Evolutionary conservation across 2,113 vertebrate species (phyloP).

Genomic region (Onychostruthus taczanowskii): DNA sequence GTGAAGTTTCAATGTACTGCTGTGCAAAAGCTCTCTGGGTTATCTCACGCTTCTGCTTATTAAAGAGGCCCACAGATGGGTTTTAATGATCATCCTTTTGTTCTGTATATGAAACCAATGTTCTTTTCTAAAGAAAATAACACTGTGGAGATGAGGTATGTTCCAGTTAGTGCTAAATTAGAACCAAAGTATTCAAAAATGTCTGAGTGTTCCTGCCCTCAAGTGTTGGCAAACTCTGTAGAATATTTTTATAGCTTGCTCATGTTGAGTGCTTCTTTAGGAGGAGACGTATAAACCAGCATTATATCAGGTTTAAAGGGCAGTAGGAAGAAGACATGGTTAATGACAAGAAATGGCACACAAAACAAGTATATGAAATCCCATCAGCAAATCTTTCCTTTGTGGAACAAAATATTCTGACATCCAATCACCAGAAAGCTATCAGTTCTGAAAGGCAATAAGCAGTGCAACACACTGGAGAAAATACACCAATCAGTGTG

Average conservation of each 20-base stretch:
- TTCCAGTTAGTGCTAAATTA: background rate
- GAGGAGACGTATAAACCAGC: background rate
- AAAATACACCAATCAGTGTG: background rate
- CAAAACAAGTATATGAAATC: background rate
- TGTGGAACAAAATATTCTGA: background rate
- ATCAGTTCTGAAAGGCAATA: background rate
- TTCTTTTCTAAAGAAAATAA: constrained; percentile 13
- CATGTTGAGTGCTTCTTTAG: background rate
- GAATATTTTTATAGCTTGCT: background rate
- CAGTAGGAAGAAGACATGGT: background rate
- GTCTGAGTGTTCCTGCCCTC: background rate
- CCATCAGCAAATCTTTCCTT: background rate
- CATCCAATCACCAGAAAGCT: background rate
- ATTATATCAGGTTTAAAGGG: background rate
- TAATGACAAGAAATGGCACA: background rate
- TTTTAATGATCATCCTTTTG: background rate
- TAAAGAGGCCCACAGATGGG: background rate
- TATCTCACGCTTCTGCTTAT: background rate
- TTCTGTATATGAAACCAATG: background rate
- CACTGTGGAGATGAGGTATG: background rate
- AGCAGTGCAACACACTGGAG: background rate
- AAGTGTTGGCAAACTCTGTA: background rate
- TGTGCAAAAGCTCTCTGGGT: background rate
- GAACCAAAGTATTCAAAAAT: background rate
- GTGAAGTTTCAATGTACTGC: background rate